Evolutionary conservation across 1,140 invertebrate genomes (phyloP).

Genomic region (Holotrichia oblita): DNA sequence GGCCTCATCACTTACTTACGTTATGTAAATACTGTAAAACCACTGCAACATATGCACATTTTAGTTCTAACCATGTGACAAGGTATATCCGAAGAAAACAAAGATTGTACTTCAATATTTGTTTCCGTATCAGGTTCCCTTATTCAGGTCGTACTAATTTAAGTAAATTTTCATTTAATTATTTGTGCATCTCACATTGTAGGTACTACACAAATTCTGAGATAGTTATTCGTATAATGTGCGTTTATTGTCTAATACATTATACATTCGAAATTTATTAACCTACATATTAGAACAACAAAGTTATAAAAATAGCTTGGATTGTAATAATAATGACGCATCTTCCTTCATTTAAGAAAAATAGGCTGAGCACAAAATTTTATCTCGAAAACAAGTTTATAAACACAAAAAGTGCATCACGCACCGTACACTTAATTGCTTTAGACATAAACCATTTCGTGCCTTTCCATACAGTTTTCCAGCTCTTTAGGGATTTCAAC

Average conservation of each 20-base stretch:
- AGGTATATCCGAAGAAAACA: neutral
- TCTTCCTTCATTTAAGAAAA: neutral
- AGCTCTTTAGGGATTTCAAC: neutral
- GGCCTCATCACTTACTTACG: slow-evolving; percentile 1
- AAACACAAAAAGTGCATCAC: slow-evolving; percentile 29
- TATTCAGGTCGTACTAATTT: too few relatives aligned
- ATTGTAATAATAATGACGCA: too few relatives aligned
- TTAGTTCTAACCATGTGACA: neutral
- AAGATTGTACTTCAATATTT: neutral
- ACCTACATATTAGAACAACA: too few relatives aligned
- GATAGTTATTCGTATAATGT: too few relatives aligned
- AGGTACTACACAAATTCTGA: too few relatives aligned
- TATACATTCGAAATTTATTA: too few relatives aligned
- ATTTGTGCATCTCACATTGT: neutral
- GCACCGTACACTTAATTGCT: neutral
- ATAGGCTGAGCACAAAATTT: neutral
- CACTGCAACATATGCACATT: neutral
- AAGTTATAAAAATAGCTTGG: too few relatives aligned
- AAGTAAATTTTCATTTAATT: neutral
- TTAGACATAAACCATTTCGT: neutral
- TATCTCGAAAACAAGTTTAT: neutral
- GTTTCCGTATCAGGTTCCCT: too few relatives aligned
- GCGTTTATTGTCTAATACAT: too few relatives aligned
- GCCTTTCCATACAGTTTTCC: neutral
- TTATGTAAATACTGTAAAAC: slow-evolving; percentile 10